Base-by-base conservation (phyloP, 2,113 vertebrate genomes). In the Dasyornis broadbenti region DNA sequence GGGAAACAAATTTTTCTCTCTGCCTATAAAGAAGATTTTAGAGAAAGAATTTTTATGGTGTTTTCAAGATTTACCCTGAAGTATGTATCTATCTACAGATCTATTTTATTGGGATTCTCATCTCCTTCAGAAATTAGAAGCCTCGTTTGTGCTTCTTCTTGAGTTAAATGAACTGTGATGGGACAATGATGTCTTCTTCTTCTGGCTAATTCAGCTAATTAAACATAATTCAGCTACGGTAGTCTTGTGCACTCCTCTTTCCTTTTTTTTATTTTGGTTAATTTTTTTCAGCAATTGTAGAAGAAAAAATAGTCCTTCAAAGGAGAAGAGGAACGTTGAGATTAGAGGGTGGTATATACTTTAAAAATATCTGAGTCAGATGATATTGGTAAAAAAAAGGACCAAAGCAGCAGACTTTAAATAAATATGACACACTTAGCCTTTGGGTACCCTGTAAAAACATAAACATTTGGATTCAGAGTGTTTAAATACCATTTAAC, bases 151-250 rank as follows among this genome's bases (percentile, higher is more conserved):
- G 35, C 21, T 84, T 90, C 39, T 10, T 86, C 56, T 81, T 19
- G 47, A 33, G 66, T 94, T 89, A 92, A 95, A 92, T 78, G 65
- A 92, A 78, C 47, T 89, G 45, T 89, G 59, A 83, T 78, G 44
- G 66, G 56, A 75, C 73, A 75, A 52, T 65, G 35, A 42, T 56
- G 47, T 91, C 94, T 92, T 83, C 37, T 72, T 89, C 42, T 92
- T 78, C 64, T 81, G 65, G 42, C 69, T 84, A 65, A 77, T n/a
- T n/a, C n/a, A n/a, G n/a, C n/a, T n/a, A n/a, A n/a, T n/a, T n/a
- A 92, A 70, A 66, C 45, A 39, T 57, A 53, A 63, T 75, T 89
- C 64, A 79, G 24, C 21, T 27, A 44, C 66, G 33, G 33, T 93
- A 79, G 23, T 47, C 31, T 75, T 79, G 12, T 89, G 42, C 47